Evolutionary conservation across 2,797 vertebrate genomes (phyloP), one percentile per base, ranked within the genome.

Genomic region (Thaleichthys pacificus): DNA sequence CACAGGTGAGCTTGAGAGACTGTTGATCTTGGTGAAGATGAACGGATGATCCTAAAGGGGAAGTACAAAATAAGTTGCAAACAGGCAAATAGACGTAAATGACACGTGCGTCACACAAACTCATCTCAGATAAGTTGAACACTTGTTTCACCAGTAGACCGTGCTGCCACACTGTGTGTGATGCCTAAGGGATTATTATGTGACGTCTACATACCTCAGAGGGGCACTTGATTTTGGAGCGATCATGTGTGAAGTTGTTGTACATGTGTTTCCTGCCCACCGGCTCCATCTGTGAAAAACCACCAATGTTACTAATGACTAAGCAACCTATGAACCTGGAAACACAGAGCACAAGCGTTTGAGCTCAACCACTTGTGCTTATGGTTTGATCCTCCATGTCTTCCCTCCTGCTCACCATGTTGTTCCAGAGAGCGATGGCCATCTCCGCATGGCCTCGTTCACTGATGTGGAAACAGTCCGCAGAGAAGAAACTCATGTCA

Each of bases 341-440:
- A 66, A 72, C 5, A 42, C 32, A 19, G 3, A 19, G 65, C 38
- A 8, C 24, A 49, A 49, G 30, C 30, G 63, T 35, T n/a, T 38
- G 28, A 24, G 26, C 54, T 66, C 12, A 49, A 4, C 3, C 8
- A 49, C 3, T 14, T 15, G 26, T 30, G 32, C 35, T 64, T 2
- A 19, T 38, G 30, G 15, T 21, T 21, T 64, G 19, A 21, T 12
- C 19, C 15, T 32, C 15, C 28, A 32, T 38, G 63, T 11, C 42
- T 47, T 3, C 8, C 19, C 28, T n/a, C 0, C 2, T 8, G 0
- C 74, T 86, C 87, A 97, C 97, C 97, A 97, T 97, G 80, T 96
- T 98, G 77, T 98, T 97, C 97, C 96, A 97, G 69, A 97, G 92
- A 1, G 86, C 93, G 0, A 93, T 88, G 76, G 96, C 95, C 95